These are phyloP conservation scores for Drosophila guanche DNA, from an alignment of 1,140 invertebrate species.

Conservation along the genomic window DNA sequence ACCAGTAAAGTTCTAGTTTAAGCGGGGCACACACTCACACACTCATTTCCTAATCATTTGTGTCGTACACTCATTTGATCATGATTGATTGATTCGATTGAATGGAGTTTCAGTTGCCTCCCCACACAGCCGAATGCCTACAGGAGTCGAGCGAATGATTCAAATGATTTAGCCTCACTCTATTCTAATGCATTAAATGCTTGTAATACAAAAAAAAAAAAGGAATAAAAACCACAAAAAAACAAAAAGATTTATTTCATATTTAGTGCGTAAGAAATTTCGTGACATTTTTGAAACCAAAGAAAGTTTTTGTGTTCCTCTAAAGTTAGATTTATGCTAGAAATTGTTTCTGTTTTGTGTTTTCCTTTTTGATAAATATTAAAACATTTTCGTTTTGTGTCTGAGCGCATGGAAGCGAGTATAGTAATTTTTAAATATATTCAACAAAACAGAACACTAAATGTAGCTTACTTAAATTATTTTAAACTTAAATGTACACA, in stretches of 20 bases:
- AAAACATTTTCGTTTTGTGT: too few relatives aligned
- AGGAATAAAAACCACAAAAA: slow-evolving; percentile 3
- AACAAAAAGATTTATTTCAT: slow-evolving; percentile 33
- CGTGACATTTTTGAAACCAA: slow-evolving; percentile 59
- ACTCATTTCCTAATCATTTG: slow-evolving; percentile 35
- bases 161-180: slow-evolving; percentile 63
- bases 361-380: too few relatives aligned
- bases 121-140: slow-evolving; percentile 15
- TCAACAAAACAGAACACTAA: slow-evolving; percentile 44
- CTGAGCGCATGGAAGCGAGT: too few relatives aligned
- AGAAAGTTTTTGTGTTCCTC: slow-evolving; percentile 67
- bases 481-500: slow-evolving; percentile 76
- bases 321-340: slow-evolving; percentile 13
- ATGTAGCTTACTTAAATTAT: slow-evolving; percentile 79
- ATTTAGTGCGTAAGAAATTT: slow-evolving; percentile 54
- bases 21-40: slow-evolving; percentile 43
- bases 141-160: slow-evolving; percentile 39
- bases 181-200: slow-evolving; percentile 69
- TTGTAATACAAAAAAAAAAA: slow-evolving; percentile 51
- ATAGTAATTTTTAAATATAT: slow-evolving; percentile 75
- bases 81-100: slow-evolving; percentile 10
- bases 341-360: slow-evolving; percentile 23
- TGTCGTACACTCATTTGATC: too few relatives aligned
- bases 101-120: slow-evolving; percentile 40
- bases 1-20: slow-evolving; percentile 42